Conservation (phyloP, 2,797 vertebrate species). For the Microchirus variegatus region DNA sequence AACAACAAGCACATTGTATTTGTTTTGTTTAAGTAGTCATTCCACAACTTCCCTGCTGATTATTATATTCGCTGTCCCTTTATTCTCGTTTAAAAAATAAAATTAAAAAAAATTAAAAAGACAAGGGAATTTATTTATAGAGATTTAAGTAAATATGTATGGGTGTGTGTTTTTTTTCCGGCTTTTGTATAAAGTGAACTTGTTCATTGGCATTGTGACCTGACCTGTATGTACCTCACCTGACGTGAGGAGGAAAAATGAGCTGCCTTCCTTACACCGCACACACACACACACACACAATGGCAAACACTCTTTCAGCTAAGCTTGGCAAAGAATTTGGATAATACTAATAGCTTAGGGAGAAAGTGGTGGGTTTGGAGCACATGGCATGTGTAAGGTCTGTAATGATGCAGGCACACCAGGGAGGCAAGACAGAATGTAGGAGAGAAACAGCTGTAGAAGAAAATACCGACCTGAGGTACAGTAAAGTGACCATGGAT, state of each 20-base stretch:
- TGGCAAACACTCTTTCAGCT: constrained; percentile 16
- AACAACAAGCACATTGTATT: no score
- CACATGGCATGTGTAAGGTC: constrained; percentile 34
- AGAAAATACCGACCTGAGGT: constrained; percentile 29
- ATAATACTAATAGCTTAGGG: constrained; percentile 60
- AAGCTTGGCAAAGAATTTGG: constrained; percentile 48
- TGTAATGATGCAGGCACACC: constrained; percentile 43
- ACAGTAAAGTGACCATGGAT: constrained; percentile 20
- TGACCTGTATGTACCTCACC: constrained; percentile 47
- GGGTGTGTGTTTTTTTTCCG: constrained; percentile 10
- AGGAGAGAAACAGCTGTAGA: constrained; percentile 26
- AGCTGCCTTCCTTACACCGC: constrained; percentile 35
- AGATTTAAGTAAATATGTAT: background rate
- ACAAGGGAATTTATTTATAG: background rate
- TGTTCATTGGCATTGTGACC: constrained; percentile 59
- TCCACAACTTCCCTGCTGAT: no score
- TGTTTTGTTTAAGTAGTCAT: no score
- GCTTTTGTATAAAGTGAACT: constrained; percentile 26
- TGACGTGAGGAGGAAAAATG: constrained; percentile 55
- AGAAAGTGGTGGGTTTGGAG: constrained; percentile 47
- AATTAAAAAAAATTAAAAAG: background rate
- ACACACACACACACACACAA: constrained; percentile 18
- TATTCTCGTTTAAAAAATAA: background rate
- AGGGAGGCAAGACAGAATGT: constrained; percentile 26
- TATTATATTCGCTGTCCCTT: no score